Conservation (phyloP, 2,797 vertebrate genomes). For the Sciurus carolinensis region DNA sequence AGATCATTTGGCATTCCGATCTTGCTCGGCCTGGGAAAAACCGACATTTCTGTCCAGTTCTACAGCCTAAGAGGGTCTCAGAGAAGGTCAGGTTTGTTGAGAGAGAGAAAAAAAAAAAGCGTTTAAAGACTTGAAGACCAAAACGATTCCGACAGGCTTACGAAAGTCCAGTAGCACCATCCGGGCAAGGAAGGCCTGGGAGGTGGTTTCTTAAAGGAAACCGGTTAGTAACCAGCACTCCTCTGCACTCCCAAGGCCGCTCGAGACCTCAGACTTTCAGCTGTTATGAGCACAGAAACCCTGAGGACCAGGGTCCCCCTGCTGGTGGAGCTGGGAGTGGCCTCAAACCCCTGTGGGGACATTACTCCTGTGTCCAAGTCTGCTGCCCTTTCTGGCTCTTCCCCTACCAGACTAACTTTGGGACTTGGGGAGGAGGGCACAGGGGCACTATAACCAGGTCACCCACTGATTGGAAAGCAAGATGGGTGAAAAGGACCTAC, state of each 20-base stretch:
- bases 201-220: not conserved
- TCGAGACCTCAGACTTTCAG: rapidly evolving
- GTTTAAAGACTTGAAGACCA: not conserved
- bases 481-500: not conserved
- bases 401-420: not conserved
- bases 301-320: conserved; percentile 79
- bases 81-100: not conserved
- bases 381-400: not conserved
- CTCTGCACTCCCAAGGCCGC: not conserved
- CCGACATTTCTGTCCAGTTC: not conserved
- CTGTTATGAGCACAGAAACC: not conserved
- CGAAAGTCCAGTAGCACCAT: no score
- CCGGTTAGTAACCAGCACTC: not conserved
- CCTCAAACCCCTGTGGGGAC: not conserved
- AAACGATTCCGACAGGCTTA: not conserved
- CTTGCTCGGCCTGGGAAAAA: not conserved
- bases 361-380: not conserved
- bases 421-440: rapidly evolving
- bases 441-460: not conserved
- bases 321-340: conserved; percentile 47
- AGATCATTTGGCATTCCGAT: not conserved
- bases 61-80: not conserved
- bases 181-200: not conserved
- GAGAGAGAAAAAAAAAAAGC: not conserved
- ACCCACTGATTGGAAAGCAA: not conserved